A percentile compares a stretch with the other conserved stretches of the same genome.
These are phyloP conservation scores for Pipistrellus kuhlii DNA, from an alignment of 2,797 vertebrate genomes.

Conservation along the genomic window DNA sequence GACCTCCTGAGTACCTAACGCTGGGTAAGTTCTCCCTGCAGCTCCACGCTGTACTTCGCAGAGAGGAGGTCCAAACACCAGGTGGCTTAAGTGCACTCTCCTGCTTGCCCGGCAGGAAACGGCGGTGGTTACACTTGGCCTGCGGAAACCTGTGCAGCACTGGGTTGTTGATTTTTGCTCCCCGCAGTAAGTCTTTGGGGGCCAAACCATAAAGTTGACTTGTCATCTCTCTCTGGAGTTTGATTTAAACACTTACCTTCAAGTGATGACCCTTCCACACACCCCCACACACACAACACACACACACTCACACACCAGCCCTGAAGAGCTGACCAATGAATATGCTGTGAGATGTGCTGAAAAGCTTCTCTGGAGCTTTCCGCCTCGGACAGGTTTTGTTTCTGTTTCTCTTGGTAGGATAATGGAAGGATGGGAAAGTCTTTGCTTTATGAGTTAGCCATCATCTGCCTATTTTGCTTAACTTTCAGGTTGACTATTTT, in stretches of 20 bases:
- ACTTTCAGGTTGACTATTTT: not conserved
- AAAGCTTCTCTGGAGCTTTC: not conserved
- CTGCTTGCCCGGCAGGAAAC: conserved; percentile 57
- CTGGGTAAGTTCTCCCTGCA: conserved; percentile 5
- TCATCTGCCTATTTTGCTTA: not conserved
- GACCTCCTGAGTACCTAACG: not conserved
- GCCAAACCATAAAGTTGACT: conserved; percentile 74
- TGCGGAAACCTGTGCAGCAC: not conserved
- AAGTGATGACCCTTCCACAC: not conserved
- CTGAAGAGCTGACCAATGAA: not conserved
- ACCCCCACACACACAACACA: not conserved
- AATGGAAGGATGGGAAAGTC: not conserved
- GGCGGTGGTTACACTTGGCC: conserved; percentile 79
- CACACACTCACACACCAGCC: too few species aligned
- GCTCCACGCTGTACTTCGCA: not conserved
- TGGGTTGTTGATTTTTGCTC: conserved; percentile 74
- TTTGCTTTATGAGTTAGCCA: not conserved
- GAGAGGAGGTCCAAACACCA: not conserved
- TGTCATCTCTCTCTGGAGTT: conserved; percentile 73
- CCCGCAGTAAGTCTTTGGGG: conserved; percentile 71
- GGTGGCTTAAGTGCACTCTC: not conserved
- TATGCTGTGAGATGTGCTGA: not conserved
- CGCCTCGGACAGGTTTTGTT: not conserved
- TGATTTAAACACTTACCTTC: conserved; percentile 77
- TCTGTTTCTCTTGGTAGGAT: not conserved